Evolutionary conservation across 2,888 invertebrate genomes (phyloP).

Genomic region (Phorcus lineatus): DNA sequence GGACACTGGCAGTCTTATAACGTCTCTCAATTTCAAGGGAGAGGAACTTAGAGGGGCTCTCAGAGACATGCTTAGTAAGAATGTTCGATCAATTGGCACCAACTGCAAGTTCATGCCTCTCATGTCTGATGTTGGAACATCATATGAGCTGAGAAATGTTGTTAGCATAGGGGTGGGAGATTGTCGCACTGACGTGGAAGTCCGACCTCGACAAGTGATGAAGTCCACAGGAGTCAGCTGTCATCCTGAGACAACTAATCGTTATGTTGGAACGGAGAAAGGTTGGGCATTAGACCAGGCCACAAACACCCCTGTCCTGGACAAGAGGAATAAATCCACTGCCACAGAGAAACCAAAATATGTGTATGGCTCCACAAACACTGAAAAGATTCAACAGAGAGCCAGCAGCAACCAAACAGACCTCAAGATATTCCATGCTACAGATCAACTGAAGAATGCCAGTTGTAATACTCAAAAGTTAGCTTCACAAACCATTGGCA

Average conservation of each 20-base stretch:
- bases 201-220: conserved; percentile 57
- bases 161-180: conserved; percentile 67
- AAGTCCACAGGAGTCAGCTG: conserved; percentile 65
- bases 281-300: conserved; percentile 63
- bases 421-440: conserved; percentile 55
- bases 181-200: conserved; percentile 67
- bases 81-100: conserved; percentile 66
- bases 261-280: conserved; percentile 59
- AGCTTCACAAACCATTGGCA: conserved; percentile 48
- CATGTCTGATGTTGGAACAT: conserved; percentile 45
- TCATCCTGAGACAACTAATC: conserved; percentile 57
- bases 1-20: conserved; percentile 58
- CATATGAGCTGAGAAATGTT: conserved; percentile 13
- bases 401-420: conserved; percentile 58
- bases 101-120: conserved; percentile 60
- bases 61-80: conserved; percentile 66
- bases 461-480: conserved; percentile 55
- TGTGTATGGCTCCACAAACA: conserved; percentile 63
- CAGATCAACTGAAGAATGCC: conserved; percentile 53
- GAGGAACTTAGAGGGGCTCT: conserved; percentile 66
- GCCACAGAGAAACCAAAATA: conserved; percentile 59
- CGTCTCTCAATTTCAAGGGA: conserved; percentile 63
- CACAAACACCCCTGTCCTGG: conserved; percentile 60
- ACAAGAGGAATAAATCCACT: conserved; percentile 52
- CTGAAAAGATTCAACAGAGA: conserved; percentile 34